Percentiles rank a stretch among this genome's conserved stretches.
Conservation (phyloP, 2,797 vertebrate species). For the Zalophus californianus region DNA sequence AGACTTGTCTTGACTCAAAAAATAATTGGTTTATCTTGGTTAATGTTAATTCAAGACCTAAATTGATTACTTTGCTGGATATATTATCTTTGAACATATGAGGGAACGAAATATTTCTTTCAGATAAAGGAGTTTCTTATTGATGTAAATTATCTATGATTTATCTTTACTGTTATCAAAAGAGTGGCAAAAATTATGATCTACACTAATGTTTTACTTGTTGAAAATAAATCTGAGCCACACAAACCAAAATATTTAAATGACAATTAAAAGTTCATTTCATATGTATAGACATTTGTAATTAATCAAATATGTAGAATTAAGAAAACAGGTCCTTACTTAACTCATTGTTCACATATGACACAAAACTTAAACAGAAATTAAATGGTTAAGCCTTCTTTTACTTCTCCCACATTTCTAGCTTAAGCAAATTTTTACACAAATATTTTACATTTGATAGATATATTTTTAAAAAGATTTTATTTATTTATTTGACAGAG, state of each 20-base stretch:
- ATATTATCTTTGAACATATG: slow-evolving; percentile 16
- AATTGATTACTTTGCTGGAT: not conserved
- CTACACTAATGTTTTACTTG: not conserved
- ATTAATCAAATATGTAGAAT: not conserved
- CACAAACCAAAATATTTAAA: not conserved
- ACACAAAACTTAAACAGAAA: not conserved
- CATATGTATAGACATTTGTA: not conserved
- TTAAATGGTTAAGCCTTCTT: not conserved
- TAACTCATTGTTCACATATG: not conserved
- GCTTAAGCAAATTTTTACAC: not conserved
- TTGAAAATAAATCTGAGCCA: slow-evolving; percentile 13
- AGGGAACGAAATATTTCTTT: not conserved
- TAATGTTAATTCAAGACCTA: slow-evolving; percentile 46
- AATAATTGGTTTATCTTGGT: slow-evolving; percentile 48
- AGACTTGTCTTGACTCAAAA: slow-evolving; percentile 55
- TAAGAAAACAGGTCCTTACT: not conserved
- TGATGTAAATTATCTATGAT: not conserved
- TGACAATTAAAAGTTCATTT: not conserved
- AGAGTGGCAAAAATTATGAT: slow-evolving; percentile 19
- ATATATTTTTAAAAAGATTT: not conserved
- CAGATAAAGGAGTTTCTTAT: not conserved
- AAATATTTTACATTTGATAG: slow-evolving; percentile 32
- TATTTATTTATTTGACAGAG: too few species aligned
- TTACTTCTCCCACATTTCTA: not conserved
- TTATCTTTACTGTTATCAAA: slow-evolving; percentile 46